These are phyloP conservation scores for Lasioglossum malachurum DNA, from an alignment of 2,888 invertebrate genomes.

Conservation along the genomic window DNA sequence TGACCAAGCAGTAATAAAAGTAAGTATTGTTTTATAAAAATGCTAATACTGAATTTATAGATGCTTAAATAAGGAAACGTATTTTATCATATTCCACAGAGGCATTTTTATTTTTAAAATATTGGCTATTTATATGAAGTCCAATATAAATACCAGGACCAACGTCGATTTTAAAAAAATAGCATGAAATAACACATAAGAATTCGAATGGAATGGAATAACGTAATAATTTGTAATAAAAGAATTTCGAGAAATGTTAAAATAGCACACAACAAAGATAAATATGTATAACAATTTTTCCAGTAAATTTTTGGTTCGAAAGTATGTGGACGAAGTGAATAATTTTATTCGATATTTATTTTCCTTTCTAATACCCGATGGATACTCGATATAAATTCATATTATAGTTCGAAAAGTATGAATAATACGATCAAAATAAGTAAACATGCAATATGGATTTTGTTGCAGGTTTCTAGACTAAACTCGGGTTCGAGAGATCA, in stretches of 20 bases:
- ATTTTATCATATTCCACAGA: neutral
- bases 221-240: neutral
- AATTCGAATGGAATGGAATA: neutral
- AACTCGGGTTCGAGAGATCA: slow-evolving; percentile 8
- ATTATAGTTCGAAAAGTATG: neutral
- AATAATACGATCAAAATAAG: neutral
- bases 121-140: neutral
- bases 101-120: neutral
- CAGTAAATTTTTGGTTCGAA: no score
- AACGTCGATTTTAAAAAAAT: neutral
- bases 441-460: neutral
- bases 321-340: neutral
- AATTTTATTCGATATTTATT: neutral
- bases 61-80: neutral
- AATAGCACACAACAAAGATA: neutral
- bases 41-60: neutral
- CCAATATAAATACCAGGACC: neutral
- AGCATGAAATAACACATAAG: neutral
- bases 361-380: neutral
- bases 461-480: neutral
- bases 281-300: neutral
- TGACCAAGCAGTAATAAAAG: neutral
- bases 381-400: neutral
- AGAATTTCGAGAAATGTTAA: neutral
- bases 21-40: neutral